Evolutionary conservation across 2,113 vertebrate species (phyloP), one percentile per base, ranked within the genome.

Genomic region (Eolophus roseicapilla): DNA sequence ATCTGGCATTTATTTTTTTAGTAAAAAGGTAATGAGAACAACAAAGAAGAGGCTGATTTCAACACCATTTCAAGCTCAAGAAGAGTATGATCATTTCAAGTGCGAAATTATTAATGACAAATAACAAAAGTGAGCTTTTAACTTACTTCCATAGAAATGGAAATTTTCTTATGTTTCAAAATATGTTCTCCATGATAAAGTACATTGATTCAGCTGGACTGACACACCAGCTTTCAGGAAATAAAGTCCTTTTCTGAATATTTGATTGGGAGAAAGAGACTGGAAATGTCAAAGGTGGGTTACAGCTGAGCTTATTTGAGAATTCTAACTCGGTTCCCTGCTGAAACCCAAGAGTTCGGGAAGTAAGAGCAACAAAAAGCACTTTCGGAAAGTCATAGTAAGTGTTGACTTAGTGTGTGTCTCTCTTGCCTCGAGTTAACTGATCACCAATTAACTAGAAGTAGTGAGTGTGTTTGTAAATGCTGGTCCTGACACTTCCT

Each of bases 361-460:
- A 70, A 83, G 14, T 83, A 69, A 74, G 3, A 82, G 12, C 53
- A 69, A 46, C 31, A 25, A 69, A 85, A 74, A 83, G 3, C 16
- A 25, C 28, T 52, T 79, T 78, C 52, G 64, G 41, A 73, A 87
- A 76, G 52, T 83, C 57, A 47, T 5, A 47, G 7, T 35, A 67
- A 69, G 43, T 9, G 41, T 49, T 75, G 50, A 31, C 46, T 77
- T 55, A 71, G 24, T 29, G 35, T 27, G 19, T 57, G 82, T 84
- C 69, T 75, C 71, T 92, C 95, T 87, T 93, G 57, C 31, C 86
- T 88, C 1, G 2, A 85, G 83, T 96, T 92, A 95, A 93, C 52
- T 84, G 31, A 44, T 95, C 59, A 95, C 71, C 73, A 84, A 83
- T 92, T 94, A 93, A 93, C 73, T 29, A 31, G 29, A 90, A 90